Base-by-base conservation (phyloP, 2,113 vertebrate genomes). In the Salminus brasiliensis region DNA sequence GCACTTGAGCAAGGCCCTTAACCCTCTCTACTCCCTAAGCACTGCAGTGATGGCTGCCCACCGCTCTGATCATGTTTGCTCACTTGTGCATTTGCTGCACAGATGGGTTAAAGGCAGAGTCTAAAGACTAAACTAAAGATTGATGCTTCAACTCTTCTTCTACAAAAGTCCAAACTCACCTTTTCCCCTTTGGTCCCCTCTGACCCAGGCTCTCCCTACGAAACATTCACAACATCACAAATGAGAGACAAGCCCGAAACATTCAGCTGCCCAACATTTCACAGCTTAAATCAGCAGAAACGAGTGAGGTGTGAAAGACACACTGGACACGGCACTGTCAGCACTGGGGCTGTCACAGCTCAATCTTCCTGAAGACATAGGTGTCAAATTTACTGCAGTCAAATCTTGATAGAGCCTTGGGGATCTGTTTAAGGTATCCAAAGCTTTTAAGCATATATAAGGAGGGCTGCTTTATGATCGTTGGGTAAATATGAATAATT, bases 161-260 rank as follows among this genome's bases (percentile, higher is more conserved):
- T 25, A 45, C 45, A 76, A 65, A 82, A 80, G 27, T 63, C 13
- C 30, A 39, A 60, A 59, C 88, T 89, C 62, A 94, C 93, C 92
- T 93, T 94, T 89, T 90, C 91, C 57, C 93, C 93, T 90, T 90
- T 93, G 71, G 74, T 16, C 1, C 92, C 92, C 71, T 59, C 72
- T 74, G 83, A 85, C 88, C 93, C 93, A n/a, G 49, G 4, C 66
- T 89, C 88, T 72, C 93, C 93, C 93, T 94, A 85, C 30, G 29
- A 85, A 84, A 77, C 59, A 90, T 85, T 78, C 32, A 85, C 12
- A 85, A 34, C 30, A 72, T 5, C 5, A 16, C 16, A 41, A 16
- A 30, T 34, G 18, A 21, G n/a, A 72, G 27, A 63, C 53, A 66
- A 45, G 12, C 12, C 29, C 29, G 2, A 36, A 68, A 70, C 43